Evolutionary conservation across 2,888 invertebrate species (phyloP).

Genomic region (Maniola hyperantus): DNA sequence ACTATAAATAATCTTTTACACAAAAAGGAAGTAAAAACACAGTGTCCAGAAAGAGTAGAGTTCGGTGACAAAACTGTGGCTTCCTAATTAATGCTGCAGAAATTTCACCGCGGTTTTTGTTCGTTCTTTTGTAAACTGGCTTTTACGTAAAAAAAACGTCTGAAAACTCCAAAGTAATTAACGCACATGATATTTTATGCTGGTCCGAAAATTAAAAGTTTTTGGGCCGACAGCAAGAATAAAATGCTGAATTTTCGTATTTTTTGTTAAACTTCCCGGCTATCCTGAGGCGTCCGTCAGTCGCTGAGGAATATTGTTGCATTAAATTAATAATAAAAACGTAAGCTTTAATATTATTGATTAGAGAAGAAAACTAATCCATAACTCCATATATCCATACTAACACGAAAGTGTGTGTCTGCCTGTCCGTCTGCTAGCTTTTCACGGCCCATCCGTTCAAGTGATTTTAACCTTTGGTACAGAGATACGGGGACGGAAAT

Average conservation of each 20-base stretch:
- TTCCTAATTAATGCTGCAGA: conserved; percentile 34
- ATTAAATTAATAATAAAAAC: conserved; percentile 4
- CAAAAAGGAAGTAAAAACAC: conserved; percentile 16
- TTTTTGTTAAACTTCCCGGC: conserved; percentile 10
- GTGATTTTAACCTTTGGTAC: too few species aligned
- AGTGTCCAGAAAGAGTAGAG: conserved; percentile 18
- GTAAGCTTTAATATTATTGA: too few species aligned
- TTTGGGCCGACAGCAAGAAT: conserved; percentile 19
- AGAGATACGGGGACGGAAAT: too few species aligned
- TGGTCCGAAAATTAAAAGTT: conserved; percentile 20
- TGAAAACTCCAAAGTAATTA: conserved; percentile 33
- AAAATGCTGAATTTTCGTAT: conserved; percentile 18
- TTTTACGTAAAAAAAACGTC: conserved; percentile 32
- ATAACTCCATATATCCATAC: too few species aligned
- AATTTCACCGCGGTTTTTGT: conserved; percentile 30
- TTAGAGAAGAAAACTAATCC: not conserved
- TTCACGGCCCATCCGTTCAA: too few species aligned
- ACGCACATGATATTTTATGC: conserved; percentile 33
- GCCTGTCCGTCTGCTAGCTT: too few species aligned
- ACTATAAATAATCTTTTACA: not conserved
- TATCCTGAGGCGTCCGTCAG: not conserved
- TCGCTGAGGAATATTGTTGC: not conserved
- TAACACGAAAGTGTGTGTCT: too few species aligned
- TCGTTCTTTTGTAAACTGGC: conserved; percentile 29
- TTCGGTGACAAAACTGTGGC: conserved; percentile 24